Evolutionary conservation across 1,140 invertebrate species (phyloP), one percentile per base, ranked within the genome.

Genomic region (Zaprionus tsacasi): DNA sequence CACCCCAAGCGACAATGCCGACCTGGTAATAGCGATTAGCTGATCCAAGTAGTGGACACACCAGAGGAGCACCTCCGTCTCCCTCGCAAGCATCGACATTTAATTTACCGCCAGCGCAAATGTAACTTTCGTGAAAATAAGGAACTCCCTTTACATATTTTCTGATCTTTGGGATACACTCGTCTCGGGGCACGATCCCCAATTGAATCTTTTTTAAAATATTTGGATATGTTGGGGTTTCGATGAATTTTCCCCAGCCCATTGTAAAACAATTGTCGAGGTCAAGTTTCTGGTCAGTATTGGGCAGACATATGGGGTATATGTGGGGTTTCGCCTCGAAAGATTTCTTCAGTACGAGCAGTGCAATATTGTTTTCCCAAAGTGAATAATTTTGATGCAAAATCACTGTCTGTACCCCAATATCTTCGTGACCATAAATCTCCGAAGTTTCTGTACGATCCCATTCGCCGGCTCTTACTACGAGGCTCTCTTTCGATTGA

Each of bases 201-300:
- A 95, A 21, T 27, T 93, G 93, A 0, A 96, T 85, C 78, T 94
- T 93, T 85, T 96, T 96, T 78, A 96, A 85, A 21, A 96, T 94
- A 3, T 95, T 94, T 13, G 94, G 94, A 78, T 95, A 96, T 30
- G 93, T 91, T 95, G 95, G 95, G 69, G 95, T 80, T 67, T 95
- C 93, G 11, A 12, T 50, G 11, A 25, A 25, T 90, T 96, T 96
- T 15, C 97, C 97, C 97, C 97, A 98, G 10, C 97, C 97, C 65
- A 94, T 96, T 15, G 96, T 96, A 55, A 95, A 94, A 88, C 97
- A 98, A 92, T 27, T 90, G 79, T 36, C 92, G 21, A 92, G 12
- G 94, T 66, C 58, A 5, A 94, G 78, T 2, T 17, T 66, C 0
- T 65, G 93, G 85, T 56, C 35, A 10, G 63, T 11, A 5, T 40